These are phyloP conservation scores for Brachyalestes nurse DNA, from an alignment of 2,797 vertebrate species.

Conservation along the genomic window DNA sequence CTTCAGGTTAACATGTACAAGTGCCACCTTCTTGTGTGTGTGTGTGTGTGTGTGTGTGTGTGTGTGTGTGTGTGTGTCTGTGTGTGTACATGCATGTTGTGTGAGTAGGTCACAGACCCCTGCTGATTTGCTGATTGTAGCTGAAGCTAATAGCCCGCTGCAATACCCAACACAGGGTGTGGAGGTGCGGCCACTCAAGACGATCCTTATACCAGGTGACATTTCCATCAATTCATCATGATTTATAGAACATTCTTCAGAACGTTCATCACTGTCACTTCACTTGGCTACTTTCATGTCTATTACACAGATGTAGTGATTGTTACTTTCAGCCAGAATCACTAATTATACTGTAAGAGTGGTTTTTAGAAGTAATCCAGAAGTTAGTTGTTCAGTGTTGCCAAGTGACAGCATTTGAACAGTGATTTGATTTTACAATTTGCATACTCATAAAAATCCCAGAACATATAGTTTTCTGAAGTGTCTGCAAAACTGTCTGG, in stretches of 20 bases:
- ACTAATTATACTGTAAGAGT: no score
- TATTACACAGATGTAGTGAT: neutral
- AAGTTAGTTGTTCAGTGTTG: neutral
- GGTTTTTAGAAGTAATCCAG: neutral
- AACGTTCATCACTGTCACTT: neutral
- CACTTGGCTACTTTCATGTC: neutral
- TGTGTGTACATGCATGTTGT: slow-evolving; percentile 36
- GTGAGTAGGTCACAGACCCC: slow-evolving; percentile 78
- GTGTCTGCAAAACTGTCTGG: neutral
- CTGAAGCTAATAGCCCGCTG: slow-evolving; percentile 88
- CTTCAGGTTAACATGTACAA: neutral
- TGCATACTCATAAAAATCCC: neutral
- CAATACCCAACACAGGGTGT: slow-evolving; percentile 91
- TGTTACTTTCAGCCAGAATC: no score
- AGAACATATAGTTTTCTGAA: no score
- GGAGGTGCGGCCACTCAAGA: slow-evolving; percentile 88
- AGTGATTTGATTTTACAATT: neutral
- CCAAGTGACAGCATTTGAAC: neutral
- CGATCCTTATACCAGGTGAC: slow-evolving; percentile 88
- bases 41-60: slow-evolving; percentile 35
- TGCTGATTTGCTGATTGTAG: slow-evolving; percentile 84
- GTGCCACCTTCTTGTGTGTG: neutral
- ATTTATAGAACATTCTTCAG: neutral
- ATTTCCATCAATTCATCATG: no score
- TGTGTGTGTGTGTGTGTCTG: slow-evolving; percentile 16